Conservation (phyloP, 2,113 vertebrate genomes). For the Herpailurus yagouaroundi region DNA sequence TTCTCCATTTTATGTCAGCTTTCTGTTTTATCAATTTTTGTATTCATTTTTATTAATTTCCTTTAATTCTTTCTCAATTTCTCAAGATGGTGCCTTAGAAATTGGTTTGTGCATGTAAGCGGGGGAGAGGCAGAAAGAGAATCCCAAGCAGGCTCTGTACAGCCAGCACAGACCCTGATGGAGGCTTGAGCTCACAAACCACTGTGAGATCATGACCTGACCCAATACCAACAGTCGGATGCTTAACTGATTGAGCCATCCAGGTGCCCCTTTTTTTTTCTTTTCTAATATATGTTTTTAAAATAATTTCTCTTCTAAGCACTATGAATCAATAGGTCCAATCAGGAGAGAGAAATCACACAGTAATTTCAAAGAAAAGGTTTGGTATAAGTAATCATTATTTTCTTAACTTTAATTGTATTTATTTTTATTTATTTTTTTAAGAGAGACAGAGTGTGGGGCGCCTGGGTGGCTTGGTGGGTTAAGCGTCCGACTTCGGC, state of each 20-base stretch:
- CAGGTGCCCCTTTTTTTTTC: too few relatives aligned
- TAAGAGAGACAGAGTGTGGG: too few relatives aligned
- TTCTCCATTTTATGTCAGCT: slow-evolving; percentile 12
- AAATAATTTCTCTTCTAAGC: not conserved
- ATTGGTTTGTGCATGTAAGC: not conserved
- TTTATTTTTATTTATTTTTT: too few relatives aligned
- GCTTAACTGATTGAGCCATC: too few relatives aligned
- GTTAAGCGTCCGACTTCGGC: too few relatives aligned
- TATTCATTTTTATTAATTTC: not conserved
- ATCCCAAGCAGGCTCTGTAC: too few relatives aligned
- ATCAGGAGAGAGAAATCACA: not conserved
- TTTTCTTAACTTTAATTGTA: not conserved
- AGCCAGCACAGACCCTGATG: too few relatives aligned
- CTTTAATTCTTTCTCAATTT: not conserved
- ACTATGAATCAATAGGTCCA: not conserved
- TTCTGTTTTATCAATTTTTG: not conserved
- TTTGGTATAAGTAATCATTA: not conserved
- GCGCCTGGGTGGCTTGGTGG: too few relatives aligned
- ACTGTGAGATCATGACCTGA: too few relatives aligned
- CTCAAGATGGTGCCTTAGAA: not conserved
- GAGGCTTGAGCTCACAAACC: too few relatives aligned
- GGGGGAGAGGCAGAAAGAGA: too few relatives aligned
- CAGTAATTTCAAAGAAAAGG: not conserved
- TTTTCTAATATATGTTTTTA: not conserved
- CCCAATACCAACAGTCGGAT: too few relatives aligned